Evolutionary conservation across 2,888 invertebrate genomes (phyloP), one percentile per base, ranked within the genome.

Genomic region (Oscheius sp.): DNA sequence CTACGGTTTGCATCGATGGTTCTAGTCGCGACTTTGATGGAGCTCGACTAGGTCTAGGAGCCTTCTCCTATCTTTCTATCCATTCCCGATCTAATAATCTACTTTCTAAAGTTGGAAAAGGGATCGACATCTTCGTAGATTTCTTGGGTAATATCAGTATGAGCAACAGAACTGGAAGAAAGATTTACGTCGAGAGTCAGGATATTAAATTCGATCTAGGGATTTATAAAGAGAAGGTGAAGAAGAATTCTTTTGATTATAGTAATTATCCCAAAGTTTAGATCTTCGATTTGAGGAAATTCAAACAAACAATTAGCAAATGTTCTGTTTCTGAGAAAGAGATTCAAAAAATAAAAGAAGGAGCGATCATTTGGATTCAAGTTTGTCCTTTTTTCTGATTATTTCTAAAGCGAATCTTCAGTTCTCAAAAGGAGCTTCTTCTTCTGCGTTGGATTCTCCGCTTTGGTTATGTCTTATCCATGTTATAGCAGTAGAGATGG

Each of bases 381-480:
- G 69, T 69, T 15, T 5, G 25, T 5, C 27, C 17, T 2, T 15
- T 34, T 63, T 23, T 65, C 37, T 20, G n/a, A n/a, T n/a, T 23
- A 4, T 48, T 6, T 20, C 23, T 45, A 52, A 25, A 53, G 27
- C 27, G 12, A 17, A 6, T 20, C 12, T 72, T 27, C n/a, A 73
- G 73, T 58, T 70, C 52, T 27, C 67, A 8, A 67, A 67, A 5
- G 33, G 67, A 15, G 48, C 46, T 33, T 48, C 67, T 25, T 48
- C 46, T 33, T 48, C 67, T 25, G 20, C 34, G n/a, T 67, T 73
- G 17, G 65, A 66, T 0, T 70, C 66, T 37, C 70, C 73, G 37
- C 61, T 73, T 12, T 73, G 73, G 73, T 42, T 73, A 23, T 73
- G 73, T 68, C 53, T 73, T 17, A 63, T 73, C 33, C 70, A 73